Base-by-base conservation (phyloP, 64 coral and sea anemone genomes). In the Dendronephthya gigantea region DNA sequence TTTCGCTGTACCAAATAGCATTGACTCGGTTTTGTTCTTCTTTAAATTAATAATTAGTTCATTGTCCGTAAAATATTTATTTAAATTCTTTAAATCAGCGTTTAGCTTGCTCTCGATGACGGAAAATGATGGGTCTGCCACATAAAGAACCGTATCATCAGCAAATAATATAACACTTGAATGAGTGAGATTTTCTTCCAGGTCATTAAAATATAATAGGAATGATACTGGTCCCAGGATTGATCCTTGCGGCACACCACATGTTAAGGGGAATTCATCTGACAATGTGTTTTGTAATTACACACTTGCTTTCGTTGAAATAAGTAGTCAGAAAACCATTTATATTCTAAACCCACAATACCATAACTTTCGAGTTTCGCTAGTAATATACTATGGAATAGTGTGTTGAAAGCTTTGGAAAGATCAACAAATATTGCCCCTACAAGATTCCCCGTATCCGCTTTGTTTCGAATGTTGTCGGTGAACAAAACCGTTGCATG, bases 181-280 rank as follows among this genome's bases (percentile, higher is more conserved):
- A 49, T 4, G 48, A 11, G 9, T 88, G 12, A 88, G 32, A 82
- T 36, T 33, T 38, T 88, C 47, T 49, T 62, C 58, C 72, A 88
- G 75, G 75, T 88, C 22, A 36, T 81, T 88, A 50, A 88, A 75
- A 43, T 82, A 51, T 88, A 50, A 82, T 4, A 50, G 12, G 25
- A 88, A 88, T n/a, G 82, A 19, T 17, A 82, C 16, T 82, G 86
- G 86, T 25, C 86, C 6, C 32, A 88, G 32, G 32, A 88, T 88
- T 82, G 74, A 88, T 25, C 43, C 75, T 31, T 88, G 68, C 8
- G 68, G 49, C 2, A 88, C 40, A 36, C 69, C 70, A 29, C 68
- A 88, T 41, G 48, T 50, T 58, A 58, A 6, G 1, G 22, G 4
- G 51, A 19, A 58, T 58, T 22, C 19, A n/a, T 62, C 55, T 27